Percentiles rank a stretch among this genome's conserved stretches.
These are phyloP conservation scores for Stenichneumon culpator DNA, from an alignment of 2,888 invertebrate species.

Conservation along the genomic window DNA sequence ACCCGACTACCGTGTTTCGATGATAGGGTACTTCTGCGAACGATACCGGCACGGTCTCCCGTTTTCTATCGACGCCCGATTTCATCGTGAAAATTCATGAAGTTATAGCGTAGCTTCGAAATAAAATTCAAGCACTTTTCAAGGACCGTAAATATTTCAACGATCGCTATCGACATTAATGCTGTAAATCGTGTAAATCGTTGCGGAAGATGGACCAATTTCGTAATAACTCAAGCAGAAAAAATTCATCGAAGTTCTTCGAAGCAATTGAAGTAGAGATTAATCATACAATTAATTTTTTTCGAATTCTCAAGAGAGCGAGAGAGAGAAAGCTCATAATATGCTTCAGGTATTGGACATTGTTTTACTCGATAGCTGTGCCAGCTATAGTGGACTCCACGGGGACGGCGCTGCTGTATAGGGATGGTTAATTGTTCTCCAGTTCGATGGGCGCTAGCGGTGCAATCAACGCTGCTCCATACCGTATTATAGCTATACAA, in stretches of 20 bases:
- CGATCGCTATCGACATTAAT: neutral
- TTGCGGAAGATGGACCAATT: neutral
- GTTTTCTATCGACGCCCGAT: no score
- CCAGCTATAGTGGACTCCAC: neutral
- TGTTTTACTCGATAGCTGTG: neutral
- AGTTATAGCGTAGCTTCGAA: no score
- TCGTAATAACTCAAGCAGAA: neutral
- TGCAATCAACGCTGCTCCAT: neutral
- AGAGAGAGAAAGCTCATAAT: no score
- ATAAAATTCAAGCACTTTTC: neutral
- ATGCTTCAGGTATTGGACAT: neutral
- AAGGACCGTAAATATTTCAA: no score
- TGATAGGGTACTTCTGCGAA: neutral
- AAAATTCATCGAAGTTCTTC: neutral
- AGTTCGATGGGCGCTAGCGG: neutral
- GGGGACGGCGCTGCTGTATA: neutral
- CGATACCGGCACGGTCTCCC: neutral
- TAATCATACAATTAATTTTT: neutral
- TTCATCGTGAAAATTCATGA: no score
- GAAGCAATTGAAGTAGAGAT: neutral
- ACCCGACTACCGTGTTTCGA: slow-evolving; percentile 24
- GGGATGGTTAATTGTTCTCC: neutral
- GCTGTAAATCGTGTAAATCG: neutral
- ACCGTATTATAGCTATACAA: neutral
- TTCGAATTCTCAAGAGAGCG: neutral